phyloP scores from a whole-genome alignment of 2,888 invertebrate genomes.

The Drosophila lutescens region DNA sequence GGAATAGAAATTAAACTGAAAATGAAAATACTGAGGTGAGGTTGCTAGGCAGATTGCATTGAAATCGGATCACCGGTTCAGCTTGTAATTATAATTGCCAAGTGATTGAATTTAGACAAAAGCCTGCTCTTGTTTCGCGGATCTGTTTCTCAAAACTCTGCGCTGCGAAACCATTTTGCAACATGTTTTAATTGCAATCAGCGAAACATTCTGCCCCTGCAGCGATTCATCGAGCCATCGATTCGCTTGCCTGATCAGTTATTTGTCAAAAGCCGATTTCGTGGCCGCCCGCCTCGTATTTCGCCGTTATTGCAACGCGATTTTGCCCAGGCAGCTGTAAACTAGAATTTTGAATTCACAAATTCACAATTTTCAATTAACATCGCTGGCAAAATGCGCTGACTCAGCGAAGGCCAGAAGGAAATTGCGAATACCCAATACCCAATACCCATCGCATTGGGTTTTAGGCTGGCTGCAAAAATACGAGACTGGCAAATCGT shows the following conservation, averaged over 20 bases:
- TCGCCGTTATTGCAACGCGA: constrained; percentile 26
- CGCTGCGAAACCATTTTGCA: constrained; percentile 1
- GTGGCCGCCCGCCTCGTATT: constrained; percentile 12
- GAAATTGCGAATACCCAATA: constrained; percentile 6
- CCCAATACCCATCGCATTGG: constrained; percentile 16
- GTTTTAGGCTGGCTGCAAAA: constrained; percentile 24
- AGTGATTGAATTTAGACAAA: not conserved
- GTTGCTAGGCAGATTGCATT: constrained; percentile 29
- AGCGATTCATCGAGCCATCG: constrained; percentile 14
- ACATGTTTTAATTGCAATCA: constrained; percentile 35
- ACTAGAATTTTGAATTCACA: constrained; percentile 68
- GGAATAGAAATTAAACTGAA: not conserved
- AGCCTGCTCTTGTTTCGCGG: not conserved
- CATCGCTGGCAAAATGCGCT: constrained; percentile 57
- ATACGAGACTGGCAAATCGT: constrained; percentile 43
- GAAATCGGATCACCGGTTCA: constrained; percentile 24
- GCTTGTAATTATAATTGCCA: not conserved
- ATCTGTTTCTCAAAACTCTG: not conserved
- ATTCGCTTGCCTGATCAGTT: constrained; percentile 37
- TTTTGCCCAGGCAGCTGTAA: constrained; percentile 56
- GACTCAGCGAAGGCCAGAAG: constrained; percentile 47
- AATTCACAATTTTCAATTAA: constrained; percentile 74
- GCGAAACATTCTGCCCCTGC: constrained; percentile 18
- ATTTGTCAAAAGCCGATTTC: constrained; percentile 47
- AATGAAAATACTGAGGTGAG: constrained; percentile 2